Percentiles rank a stretch among this genome's conserved stretches.
These are phyloP conservation scores for Dryadula phaetusa DNA, from an alignment of 2,888 invertebrate genomes.

Conservation along the genomic window DNA sequence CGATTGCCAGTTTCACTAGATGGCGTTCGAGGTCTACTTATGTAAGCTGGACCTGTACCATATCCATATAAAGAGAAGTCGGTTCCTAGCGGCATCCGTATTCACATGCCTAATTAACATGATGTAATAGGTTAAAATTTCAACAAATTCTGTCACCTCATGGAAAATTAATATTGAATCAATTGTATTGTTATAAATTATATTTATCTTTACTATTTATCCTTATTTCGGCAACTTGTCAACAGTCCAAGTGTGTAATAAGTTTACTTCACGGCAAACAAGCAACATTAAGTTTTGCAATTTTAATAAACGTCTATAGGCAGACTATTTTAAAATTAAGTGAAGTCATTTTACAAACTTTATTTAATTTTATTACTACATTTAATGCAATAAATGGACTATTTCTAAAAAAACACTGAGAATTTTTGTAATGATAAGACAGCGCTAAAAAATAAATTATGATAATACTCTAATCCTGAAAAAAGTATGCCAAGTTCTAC, in stretches of 20 bases:
- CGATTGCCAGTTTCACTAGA: slow-evolving; percentile 54
- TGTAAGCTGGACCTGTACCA: slow-evolving; percentile 55
- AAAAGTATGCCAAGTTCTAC: too few species aligned
- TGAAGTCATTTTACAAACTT: not conserved
- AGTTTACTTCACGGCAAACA: slow-evolving; percentile 34
- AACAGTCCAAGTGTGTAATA: slow-evolving; percentile 11
- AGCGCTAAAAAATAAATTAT: too few species aligned
- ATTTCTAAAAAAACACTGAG: too few species aligned
- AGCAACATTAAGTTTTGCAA: slow-evolving; percentile 26
- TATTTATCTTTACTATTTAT: not conserved
- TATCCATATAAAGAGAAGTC: slow-evolving; percentile 64
- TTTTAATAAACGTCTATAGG: slow-evolving; percentile 1
- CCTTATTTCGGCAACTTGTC: not conserved
- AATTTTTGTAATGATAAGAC: too few species aligned
- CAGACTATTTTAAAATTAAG: too few species aligned
- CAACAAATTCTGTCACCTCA: not conserved
- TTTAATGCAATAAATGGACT: too few species aligned
- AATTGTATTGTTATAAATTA: not conserved
- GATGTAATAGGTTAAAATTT: slow-evolving; percentile 56
- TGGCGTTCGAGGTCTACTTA: slow-evolving; percentile 57
- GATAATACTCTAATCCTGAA: too few species aligned
- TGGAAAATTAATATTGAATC: not conserved
- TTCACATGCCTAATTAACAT: slow-evolving; percentile 55
- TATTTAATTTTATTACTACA: too few species aligned
- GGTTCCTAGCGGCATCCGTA: slow-evolving; percentile 64